phyloP scores from a whole-genome alignment of 2,113 vertebrate genomes.

The Mesembrinibis cayennensis region DNA sequence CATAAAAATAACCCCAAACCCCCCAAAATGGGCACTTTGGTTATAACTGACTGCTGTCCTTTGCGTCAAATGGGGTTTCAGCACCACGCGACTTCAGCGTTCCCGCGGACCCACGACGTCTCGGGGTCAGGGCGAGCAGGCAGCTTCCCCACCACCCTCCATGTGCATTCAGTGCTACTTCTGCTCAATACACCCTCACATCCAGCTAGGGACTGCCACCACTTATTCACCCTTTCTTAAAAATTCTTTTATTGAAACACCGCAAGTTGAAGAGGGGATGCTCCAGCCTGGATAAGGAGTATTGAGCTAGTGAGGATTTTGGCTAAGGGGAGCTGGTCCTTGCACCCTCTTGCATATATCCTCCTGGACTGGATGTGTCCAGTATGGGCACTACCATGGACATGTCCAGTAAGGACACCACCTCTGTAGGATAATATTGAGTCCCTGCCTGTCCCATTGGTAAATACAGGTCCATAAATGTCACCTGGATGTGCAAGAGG shows the following conservation, averaged over 20 bases:
- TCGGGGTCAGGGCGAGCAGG: neutral
- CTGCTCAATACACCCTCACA: neutral
- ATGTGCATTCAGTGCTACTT: fast-evolving
- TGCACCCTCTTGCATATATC: neutral
- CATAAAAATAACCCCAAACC: neutral
- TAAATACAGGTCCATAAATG: neutral
- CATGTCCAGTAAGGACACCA: neutral
- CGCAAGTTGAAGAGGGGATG: neutral
- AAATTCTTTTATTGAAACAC: neutral
- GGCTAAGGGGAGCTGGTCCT: neutral
- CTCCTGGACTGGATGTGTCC: neutral
- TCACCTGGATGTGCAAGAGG: neutral
- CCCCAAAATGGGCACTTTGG: neutral
- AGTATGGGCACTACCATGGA: neutral
- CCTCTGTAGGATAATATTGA: neutral
- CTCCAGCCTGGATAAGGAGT: neutral
- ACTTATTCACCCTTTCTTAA: neutral
- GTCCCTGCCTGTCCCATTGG: neutral
- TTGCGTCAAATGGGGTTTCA: fast-evolving
- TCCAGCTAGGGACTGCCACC: neutral
- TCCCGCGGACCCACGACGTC: fast-evolving
- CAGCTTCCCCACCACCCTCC: neutral
- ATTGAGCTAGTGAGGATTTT: neutral
- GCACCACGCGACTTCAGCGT: neutral
- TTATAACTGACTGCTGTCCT: neutral